Evolutionary conservation across 30 jellyfish, hydroid and myxozoan species (phyloP).

Genomic region (Aurelia sp.): DNA sequence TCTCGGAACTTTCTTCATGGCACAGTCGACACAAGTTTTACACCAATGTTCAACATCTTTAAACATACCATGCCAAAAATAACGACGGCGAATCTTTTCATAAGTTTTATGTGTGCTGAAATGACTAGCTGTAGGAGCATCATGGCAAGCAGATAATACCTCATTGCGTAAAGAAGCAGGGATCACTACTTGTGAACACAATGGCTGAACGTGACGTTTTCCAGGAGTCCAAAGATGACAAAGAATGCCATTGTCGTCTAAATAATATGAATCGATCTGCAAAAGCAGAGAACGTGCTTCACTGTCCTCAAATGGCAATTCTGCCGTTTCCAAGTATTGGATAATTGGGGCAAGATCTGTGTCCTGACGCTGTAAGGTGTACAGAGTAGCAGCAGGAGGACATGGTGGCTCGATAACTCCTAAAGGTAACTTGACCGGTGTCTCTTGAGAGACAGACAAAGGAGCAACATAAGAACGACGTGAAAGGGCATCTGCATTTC

Average conservation of each 20-base stretch:
- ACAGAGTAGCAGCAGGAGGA: not conserved
- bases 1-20: too few relatives aligned
- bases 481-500: not conserved
- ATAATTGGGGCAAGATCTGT: not conserved
- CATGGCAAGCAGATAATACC: constrained; percentile 37
- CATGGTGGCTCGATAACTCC: not conserved
- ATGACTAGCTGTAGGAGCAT: constrained; percentile 55
- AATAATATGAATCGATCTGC: too few relatives aligned
- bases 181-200: constrained; percentile 40
- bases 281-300: too few relatives aligned
- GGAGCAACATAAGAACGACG: constrained; percentile 33
- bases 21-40: not conserved
- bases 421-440: not conserved
- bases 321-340: not conserved
- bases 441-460: not conserved
- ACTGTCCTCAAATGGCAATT: not conserved
- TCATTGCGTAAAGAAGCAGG: constrained; percentile 45
- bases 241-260: too few relatives aligned
- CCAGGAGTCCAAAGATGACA: constrained; percentile 60
- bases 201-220: not conserved
- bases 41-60: constrained; percentile 62
- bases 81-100: constrained; percentile 43
- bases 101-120: constrained; percentile 26
- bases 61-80: constrained; percentile 47
- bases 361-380: not conserved